Evolutionary conservation across 2,797 vertebrate species (phyloP).

Genomic region (Triplophysa yarkandensis): DNA sequence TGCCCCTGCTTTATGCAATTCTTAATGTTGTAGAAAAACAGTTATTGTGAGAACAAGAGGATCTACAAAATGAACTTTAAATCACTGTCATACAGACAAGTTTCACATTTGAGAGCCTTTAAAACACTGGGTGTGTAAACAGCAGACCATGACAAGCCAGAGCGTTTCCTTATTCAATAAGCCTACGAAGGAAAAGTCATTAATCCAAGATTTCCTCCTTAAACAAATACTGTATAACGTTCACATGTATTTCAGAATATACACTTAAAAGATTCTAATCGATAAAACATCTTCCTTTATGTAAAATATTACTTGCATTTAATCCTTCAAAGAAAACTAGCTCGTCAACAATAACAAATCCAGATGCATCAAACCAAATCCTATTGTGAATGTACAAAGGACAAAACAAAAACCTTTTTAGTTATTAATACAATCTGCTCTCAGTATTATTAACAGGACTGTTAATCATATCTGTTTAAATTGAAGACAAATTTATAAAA

Average conservation of each 20-base stretch:
- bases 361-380: constrained; percentile 53
- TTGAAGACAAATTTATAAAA: constrained; percentile 61
- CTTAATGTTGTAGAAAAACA: constrained; percentile 30
- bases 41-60: constrained; percentile 4
- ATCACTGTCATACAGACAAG: not conserved
- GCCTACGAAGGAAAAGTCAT: not conserved
- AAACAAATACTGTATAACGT: constrained; percentile 29
- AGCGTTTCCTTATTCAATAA: not conserved
- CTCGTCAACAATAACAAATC: constrained; percentile 39
- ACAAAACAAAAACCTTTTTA: constrained; percentile 69
- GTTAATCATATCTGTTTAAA: constrained; percentile 26
- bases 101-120: constrained; percentile 28
- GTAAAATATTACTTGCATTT: not conserved
- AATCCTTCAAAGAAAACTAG: constrained; percentile 1
- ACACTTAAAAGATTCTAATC: constrained; percentile 44
- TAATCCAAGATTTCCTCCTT: not conserved
- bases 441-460: constrained; percentile 51
- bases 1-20: constrained; percentile 62
- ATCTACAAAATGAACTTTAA: constrained; percentile 16
- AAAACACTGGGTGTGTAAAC: constrained; percentile 2
- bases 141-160: constrained; percentile 4
- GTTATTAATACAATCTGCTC: constrained; percentile 55
- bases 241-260: constrained; percentile 7
- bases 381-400: constrained; percentile 64
- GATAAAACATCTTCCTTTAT: constrained; percentile 58